Conservation (phyloP, 2,797 vertebrate species). For the Streptopelia turtur region DNA sequence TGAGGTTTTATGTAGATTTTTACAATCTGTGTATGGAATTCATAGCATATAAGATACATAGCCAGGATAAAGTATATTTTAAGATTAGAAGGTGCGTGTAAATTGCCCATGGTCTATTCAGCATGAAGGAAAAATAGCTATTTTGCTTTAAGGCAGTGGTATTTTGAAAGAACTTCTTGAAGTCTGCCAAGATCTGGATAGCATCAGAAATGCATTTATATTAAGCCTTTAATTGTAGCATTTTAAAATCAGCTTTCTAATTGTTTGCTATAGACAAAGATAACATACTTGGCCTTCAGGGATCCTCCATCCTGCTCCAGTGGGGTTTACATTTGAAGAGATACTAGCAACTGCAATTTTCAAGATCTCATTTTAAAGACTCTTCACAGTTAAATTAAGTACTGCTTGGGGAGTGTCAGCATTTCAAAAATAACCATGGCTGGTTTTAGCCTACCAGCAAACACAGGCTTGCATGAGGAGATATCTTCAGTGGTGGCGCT, state of each 20-base stretch:
- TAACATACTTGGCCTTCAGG: neutral
- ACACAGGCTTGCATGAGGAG: neutral
- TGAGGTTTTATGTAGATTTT: neutral
- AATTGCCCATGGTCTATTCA: neutral
- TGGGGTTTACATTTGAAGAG: neutral
- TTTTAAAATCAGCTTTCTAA: slow-evolving; percentile 29
- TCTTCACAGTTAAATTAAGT: neutral
- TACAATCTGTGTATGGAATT: neutral
- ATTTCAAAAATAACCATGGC: neutral
- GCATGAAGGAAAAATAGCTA: neutral
- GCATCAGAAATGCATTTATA: slow-evolving; percentile 5
- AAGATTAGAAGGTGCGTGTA: neutral
- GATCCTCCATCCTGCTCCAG: neutral
- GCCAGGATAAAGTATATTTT: slow-evolving; percentile 9
- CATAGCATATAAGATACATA: neutral
- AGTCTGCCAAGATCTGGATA: neutral
- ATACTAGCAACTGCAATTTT: neutral
- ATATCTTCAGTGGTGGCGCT: neutral
- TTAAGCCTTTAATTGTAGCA: slow-evolving; percentile 26
- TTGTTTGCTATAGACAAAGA: neutral
- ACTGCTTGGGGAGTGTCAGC: neutral
- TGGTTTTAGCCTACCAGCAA: neutral
- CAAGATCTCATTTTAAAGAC: slow-evolving; percentile 5
- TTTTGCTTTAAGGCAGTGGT: neutral
- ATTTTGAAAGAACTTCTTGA: slow-evolving; percentile 27